Percentiles rank a stretch among this genome's conserved stretches.
Conservation (phyloP, 2,113 vertebrate genomes). For the Okapia johnstoni region DNA sequence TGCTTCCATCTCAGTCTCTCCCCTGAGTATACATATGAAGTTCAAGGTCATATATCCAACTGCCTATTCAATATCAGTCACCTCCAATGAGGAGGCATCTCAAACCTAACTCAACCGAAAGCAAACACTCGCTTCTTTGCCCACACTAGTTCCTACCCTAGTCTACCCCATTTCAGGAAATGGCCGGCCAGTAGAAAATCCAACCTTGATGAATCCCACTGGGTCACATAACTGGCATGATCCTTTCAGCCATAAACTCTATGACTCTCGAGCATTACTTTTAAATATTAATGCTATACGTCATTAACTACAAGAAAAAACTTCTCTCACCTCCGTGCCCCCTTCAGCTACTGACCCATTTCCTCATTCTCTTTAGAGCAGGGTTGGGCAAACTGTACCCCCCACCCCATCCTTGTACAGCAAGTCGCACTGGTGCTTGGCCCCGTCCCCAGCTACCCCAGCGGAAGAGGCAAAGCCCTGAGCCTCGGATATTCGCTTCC, state of each 20-base stretch:
- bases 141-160: neutral
- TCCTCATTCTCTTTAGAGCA: neutral
- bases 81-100: no score
- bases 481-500: accelerated
- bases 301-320: neutral
- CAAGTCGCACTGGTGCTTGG: no score
- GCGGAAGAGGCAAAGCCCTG: neutral
- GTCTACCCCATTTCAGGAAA: no score
- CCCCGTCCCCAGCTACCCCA: accelerated
- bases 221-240: neutral
- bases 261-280: neutral
- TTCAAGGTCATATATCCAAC: neutral
- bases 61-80: no score
- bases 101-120: neutral
- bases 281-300: neutral
- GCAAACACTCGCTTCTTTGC: no score
- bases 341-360: neutral
- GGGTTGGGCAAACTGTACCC: accelerated
- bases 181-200: neutral
- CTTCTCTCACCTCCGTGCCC: neutral
- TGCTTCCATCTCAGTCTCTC: neutral
- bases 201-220: neutral
- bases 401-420: no score
- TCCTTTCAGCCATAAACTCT: neutral
- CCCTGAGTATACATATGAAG: neutral